Percentiles rank a stretch among this genome's conserved stretches.
Conservation (phyloP, 1,140 invertebrate species). For the Amphibalanus amphitrite region DNA sequence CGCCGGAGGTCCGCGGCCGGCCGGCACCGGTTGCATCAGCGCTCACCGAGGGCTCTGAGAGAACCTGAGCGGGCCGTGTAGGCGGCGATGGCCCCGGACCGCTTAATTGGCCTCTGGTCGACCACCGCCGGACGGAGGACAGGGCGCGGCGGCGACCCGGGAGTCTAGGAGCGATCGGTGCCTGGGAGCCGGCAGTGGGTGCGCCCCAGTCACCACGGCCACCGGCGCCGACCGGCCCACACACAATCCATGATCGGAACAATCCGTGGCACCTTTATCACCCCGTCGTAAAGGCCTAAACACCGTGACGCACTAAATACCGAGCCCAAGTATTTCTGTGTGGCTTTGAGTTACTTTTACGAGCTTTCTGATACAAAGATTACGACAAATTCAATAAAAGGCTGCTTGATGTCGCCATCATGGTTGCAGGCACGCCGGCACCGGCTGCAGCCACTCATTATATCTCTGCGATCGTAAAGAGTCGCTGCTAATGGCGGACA, state of each 20-base stretch:
- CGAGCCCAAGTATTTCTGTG: not conserved
- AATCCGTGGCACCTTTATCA: not conserved
- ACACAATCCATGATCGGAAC: not conserved
- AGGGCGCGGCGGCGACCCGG: no score
- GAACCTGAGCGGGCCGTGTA: no score
- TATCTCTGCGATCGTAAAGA: not conserved
- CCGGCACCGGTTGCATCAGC: no score
- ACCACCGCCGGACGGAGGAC: no score
- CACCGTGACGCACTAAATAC: constrained; percentile 1
- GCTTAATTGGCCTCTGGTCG: no score
- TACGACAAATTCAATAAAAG: not conserved
- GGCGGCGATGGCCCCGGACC: no score
- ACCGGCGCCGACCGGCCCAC: not conserved
- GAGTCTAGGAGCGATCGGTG: no score
- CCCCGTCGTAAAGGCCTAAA: not conserved
- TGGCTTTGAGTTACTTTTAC: not conserved
- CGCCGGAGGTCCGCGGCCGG: no score
- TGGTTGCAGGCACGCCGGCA: not conserved
- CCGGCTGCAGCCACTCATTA: not conserved
- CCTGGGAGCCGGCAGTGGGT: no score
- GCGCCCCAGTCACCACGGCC: no score
- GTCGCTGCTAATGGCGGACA: not conserved
- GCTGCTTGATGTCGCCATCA: not conserved
- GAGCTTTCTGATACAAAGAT: constrained; percentile 1
- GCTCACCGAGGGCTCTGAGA: no score